A percentile compares a stretch with the other conserved stretches of the same genome.
Evolutionary conservation across 1,140 invertebrate genomes (phyloP).

Genomic region (Drosophila kepulauana): DNA sequence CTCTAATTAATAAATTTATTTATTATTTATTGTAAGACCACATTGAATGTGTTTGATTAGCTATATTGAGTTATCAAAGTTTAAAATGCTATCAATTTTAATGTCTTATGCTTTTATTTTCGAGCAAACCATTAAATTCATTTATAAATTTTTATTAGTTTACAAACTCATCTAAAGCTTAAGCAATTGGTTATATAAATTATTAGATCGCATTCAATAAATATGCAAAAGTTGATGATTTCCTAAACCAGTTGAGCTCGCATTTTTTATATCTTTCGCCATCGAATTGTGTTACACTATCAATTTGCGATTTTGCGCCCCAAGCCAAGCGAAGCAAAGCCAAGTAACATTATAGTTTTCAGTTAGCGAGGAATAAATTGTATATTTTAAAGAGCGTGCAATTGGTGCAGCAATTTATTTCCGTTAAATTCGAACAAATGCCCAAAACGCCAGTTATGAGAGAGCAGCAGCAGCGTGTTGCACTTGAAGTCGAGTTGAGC

Average conservation of each 20-base stretch:
- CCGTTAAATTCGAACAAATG: slow-evolving; percentile 67
- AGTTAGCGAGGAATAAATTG: slow-evolving; percentile 33
- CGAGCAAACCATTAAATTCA: too few relatives aligned
- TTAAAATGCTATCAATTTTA: too few relatives aligned
- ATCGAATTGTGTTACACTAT: slow-evolving; percentile 39
- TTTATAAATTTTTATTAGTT: too few relatives aligned
- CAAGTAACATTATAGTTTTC: slow-evolving; percentile 27
- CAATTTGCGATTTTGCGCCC: slow-evolving; percentile 24
- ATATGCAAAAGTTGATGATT: slow-evolving; percentile 11
- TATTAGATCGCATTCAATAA: neutral
- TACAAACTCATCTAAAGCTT: neutral
- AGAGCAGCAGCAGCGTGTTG: too few relatives aligned
- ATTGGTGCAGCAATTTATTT: slow-evolving; percentile 73
- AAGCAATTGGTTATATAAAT: neutral
- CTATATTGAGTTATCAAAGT: too few relatives aligned
- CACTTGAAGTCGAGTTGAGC: neutral
- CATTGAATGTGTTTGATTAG: too few relatives aligned
- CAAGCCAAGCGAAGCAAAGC: neutral
- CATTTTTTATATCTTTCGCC: slow-evolving; percentile 18
- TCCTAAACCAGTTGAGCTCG: slow-evolving; percentile 18
- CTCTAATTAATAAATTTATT: too few relatives aligned
- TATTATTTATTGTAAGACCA: too few relatives aligned
- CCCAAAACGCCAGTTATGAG: slow-evolving; percentile 30
- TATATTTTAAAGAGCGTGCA: slow-evolving; percentile 52
- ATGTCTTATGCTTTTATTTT: too few relatives aligned